Conservation (phyloP, 2,888 invertebrate species). For the Epicampocera succincta region DNA sequence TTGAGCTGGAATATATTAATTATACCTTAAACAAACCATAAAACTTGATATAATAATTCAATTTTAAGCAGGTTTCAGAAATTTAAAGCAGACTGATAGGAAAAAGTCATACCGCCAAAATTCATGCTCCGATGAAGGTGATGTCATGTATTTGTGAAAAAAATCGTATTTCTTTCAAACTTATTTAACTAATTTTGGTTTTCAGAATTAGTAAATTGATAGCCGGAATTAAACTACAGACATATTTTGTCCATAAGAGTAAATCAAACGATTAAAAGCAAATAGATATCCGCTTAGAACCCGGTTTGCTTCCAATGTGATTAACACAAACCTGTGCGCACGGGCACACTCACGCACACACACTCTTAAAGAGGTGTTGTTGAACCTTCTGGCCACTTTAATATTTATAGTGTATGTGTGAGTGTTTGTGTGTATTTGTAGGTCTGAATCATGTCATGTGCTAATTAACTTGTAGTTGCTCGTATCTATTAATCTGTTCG, state of each 20-base stretch:
- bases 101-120: neutral
- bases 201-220: conserved; percentile 1
- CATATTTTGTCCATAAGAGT: neutral
- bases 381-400: conserved; percentile 37
- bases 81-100: neutral
- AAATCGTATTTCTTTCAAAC: neutral
- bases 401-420: too few relatives aligned
- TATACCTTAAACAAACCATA: conserved; percentile 3
- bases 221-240: neutral
- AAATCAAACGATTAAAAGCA: neutral
- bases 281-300: conserved; percentile 17
- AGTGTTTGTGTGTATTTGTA: too few relatives aligned
- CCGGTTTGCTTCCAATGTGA: too few relatives aligned
- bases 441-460: conserved; percentile 14
- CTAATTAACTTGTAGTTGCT: conserved; percentile 19
- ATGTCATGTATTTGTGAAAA: conserved; percentile 31
- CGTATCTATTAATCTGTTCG: conserved; percentile 2
- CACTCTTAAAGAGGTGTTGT: conserved; percentile 15
- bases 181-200: conserved; percentile 16
- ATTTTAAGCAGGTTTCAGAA: conserved; percentile 30
- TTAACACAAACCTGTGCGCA: too few relatives aligned
- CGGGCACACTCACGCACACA: too few relatives aligned
- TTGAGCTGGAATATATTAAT: conserved; percentile 6
- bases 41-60: conserved; percentile 34
- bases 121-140: conserved; percentile 12